Base-by-base conservation (phyloP, 2,113 vertebrate genomes). In the Stercorarius parasiticus region DNA sequence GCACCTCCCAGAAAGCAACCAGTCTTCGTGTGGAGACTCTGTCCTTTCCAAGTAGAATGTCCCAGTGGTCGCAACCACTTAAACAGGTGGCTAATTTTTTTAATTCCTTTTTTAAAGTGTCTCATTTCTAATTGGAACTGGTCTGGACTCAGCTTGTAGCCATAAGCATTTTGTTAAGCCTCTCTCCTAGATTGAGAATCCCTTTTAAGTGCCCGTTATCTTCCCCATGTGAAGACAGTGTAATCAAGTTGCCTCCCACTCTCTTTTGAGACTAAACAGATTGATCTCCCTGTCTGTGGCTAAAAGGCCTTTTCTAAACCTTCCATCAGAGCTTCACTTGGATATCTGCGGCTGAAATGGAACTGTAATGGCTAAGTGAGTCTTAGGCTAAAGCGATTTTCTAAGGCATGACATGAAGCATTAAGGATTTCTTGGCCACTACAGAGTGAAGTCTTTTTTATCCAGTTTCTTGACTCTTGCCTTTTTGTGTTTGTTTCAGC, bases 261-360 rank as follows among this genome's bases (percentile, higher is more conserved):
- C 67, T 45, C 58, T 92, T 95, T 64, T 26, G 69, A 89, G 83
- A 89, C 83, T 67, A 38, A 94, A 84, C 55, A 94, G 91, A 94
- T 91, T 96, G 96, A 94, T 92, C 89, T 91, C 76, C 55, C 55
- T 86, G 86, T 82, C 95, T 86, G 59, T 93, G 86, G 80, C 81
- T 94, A 87, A 97, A 93, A 93, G 40, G 81, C 61, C 81, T 85
- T 94, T 95, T 76, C 73, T 89, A 93, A 95, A 87, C 77, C 81
- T 94, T 87, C 89, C 65, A 93, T 93, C 93, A 94, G 81, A 79
- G 65, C 56, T 93, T 91, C 47, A 23, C 84, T 93, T 64, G 73
- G 73, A 17, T 91, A 64, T 85, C 73, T 82, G 81, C 47, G 40
- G 26, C 70, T 82, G 65, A 87, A 91, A 79, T 67, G 61, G 77